Evolutionary conservation across 2,888 invertebrate species (phyloP), one percentile per base, ranked within the genome.

Genomic region (Iphiclides podalirius): DNA sequence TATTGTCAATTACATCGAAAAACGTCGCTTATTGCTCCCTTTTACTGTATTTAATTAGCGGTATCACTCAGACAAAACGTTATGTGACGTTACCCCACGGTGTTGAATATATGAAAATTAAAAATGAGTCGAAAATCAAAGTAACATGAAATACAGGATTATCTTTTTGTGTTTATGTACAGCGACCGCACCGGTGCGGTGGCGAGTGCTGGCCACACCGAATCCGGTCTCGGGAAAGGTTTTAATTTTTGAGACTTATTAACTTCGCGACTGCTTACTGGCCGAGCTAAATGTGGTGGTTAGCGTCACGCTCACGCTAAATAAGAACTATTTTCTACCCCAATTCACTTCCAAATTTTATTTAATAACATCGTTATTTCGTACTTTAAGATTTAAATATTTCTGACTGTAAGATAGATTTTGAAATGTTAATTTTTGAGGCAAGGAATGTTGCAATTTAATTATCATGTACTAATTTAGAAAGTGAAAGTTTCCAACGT

Each of bases 201-300:
- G 48, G n/a, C 48, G 34, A 16, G 43, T 37, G 37, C 31, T 42
- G 14, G 36, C 48, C 48, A 3, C 48, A 23, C 13, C 17, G 48
- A 26, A 49, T 49, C 48, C 48, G 48, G 48, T 49, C 43, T 42
- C 38, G 48, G 48, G 20, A 23, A 28, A 38, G 43, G 15, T 37
- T 43, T 38, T 38, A 20, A 49, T 49, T 49, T 49, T 43, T 49
- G 43, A 49, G 37, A 43, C 48, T 48, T 49, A 43, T 43, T 49
- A 49, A 49, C 48, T 43, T 43, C 47, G 15, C 38, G 9, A 6
- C 31, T 43, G 28, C n/a, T 48, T 28, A 37, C 20, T 37, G 17
- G 42, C 31, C 15, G 33, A 34, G 47, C 31, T 38, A 9, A 34
- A 11, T 37, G 17, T 11, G 11, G 31, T 15, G 20, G 20, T 38